Percentiles rank a stretch among this genome's conserved stretches.
These are phyloP conservation scores for Parazoanthus atlanticus DNA, from an alignment of 92 coral and sea anemone genomes.

Conservation along the genomic window DNA sequence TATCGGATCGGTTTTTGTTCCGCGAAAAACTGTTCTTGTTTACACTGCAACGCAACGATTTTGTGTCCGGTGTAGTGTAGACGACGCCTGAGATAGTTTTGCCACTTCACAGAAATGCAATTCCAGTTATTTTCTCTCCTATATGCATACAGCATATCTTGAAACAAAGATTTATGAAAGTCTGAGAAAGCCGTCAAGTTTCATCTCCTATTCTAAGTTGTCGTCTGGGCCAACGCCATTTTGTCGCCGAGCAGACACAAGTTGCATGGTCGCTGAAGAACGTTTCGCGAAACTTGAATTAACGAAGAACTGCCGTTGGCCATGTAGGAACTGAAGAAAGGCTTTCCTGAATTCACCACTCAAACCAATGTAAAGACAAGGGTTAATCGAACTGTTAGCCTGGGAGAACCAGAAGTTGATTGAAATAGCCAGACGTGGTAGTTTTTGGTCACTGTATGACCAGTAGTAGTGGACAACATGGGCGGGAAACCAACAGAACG, in stretches of 20 bases:
- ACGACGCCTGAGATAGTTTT: no score
- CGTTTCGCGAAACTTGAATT: neutral
- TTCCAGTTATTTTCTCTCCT: no score
- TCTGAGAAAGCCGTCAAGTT: no score
- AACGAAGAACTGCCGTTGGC: neutral
- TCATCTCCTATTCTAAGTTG: neutral
- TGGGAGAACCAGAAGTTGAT: constrained; percentile 27
- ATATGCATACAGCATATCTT: no score
- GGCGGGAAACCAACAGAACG: constrained; percentile 36
- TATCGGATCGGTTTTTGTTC: no score
- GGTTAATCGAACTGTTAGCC: constrained; percentile 29
- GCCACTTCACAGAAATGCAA: no score
- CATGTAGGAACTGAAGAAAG: neutral
- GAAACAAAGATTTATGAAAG: no score
- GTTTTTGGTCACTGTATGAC: neutral
- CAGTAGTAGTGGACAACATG: constrained; percentile 33
- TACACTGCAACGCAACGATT: no score
- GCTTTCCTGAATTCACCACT: constrained; percentile 35
- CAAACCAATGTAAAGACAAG: constrained; percentile 31
- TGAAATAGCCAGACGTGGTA: neutral
- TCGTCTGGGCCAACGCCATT: constrained; percentile 9
- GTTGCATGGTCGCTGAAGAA: neutral
- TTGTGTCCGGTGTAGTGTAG: no score
- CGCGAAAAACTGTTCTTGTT: no score
- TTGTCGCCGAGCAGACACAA: neutral